Evolutionary conservation across 2,888 invertebrate genomes (phyloP).

Genomic region (Tineola bisselliella): DNA sequence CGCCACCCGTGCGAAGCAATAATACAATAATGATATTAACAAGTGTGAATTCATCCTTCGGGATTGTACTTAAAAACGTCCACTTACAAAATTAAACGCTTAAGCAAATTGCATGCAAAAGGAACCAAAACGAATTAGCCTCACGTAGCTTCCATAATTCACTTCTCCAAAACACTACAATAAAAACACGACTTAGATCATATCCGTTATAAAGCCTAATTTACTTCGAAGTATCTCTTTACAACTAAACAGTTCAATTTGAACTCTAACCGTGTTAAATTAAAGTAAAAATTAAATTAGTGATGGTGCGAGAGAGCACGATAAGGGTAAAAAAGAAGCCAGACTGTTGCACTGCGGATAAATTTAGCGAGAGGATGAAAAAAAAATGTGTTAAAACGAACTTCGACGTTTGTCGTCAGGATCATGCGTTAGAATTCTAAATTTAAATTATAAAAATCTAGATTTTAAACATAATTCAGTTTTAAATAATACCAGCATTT

Average conservation of each 20-base stretch:
- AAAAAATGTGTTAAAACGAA: slow-evolving; percentile 23
- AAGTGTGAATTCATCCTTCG: slow-evolving; percentile 6
- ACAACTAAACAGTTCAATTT: neutral
- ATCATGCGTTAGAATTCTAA: neutral
- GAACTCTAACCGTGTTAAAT: neutral
- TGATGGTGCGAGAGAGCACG: slow-evolving; percentile 15
- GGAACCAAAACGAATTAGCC: slow-evolving; percentile 1
- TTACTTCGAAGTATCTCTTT: neutral
- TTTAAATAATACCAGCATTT: no score
- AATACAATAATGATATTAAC: neutral
- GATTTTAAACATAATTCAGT: neutral
- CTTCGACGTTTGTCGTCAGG: neutral
- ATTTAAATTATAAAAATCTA: neutral
- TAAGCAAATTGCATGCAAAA: slow-evolving; percentile 29
- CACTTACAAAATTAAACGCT: slow-evolving; percentile 31
- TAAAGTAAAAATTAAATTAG: neutral
- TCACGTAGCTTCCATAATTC: slow-evolving; percentile 10
- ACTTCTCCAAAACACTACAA: neutral
- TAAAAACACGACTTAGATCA: neutral
- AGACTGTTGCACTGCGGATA: slow-evolving; percentile 32
- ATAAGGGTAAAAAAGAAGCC: slow-evolving; percentile 19
- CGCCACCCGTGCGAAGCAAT: no score
- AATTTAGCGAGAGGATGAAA: slow-evolving; percentile 47
- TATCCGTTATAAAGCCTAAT: neutral
- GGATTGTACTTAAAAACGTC: slow-evolving; percentile 5